phyloP scores from a whole-genome alignment of 2,888 invertebrate genomes.

The Cheilosia soror region DNA sequence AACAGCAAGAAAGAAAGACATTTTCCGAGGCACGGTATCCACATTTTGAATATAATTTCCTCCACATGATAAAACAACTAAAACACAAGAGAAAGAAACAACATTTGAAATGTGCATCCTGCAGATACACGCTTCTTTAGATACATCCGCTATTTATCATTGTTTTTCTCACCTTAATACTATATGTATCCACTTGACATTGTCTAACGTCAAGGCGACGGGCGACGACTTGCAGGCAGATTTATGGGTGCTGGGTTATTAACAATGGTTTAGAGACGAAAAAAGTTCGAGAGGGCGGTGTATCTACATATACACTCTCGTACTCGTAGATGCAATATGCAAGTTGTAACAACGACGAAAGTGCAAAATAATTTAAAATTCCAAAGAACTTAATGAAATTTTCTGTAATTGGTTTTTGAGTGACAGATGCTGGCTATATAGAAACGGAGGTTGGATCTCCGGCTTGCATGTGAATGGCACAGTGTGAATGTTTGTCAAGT shows the following conservation, averaged over 20 bases:
- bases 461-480: constrained; percentile 24
- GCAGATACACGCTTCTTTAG: constrained; percentile 64
- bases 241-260: constrained; percentile 60
- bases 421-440: constrained; percentile 41
- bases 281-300: neutral
- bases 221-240: constrained; percentile 61
- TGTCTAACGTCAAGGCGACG: constrained; percentile 55
- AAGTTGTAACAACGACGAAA: constrained; percentile 33
- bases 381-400: constrained; percentile 70
- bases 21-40: constrained; percentile 8
- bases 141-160: constrained; percentile 65
- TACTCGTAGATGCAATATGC: neutral
- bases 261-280: constrained; percentile 34
- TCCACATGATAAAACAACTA: neutral
- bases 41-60: constrained; percentile 48
- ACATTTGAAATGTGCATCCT: constrained; percentile 55
- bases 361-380: constrained; percentile 70
- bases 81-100: constrained; percentile 27
- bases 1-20: constrained; percentile 26
- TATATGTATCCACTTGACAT: constrained; percentile 50
- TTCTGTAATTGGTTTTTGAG: constrained; percentile 69
- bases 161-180: constrained; percentile 65
- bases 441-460: constrained; percentile 31
- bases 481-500: constrained; percentile 37
- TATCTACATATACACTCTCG: neutral